Percentiles rank a stretch among this genome's conserved stretches.
These are phyloP conservation scores for Phallusia fumigata DNA, from an alignment of 23 tunicate species.

Conservation along the genomic window DNA sequence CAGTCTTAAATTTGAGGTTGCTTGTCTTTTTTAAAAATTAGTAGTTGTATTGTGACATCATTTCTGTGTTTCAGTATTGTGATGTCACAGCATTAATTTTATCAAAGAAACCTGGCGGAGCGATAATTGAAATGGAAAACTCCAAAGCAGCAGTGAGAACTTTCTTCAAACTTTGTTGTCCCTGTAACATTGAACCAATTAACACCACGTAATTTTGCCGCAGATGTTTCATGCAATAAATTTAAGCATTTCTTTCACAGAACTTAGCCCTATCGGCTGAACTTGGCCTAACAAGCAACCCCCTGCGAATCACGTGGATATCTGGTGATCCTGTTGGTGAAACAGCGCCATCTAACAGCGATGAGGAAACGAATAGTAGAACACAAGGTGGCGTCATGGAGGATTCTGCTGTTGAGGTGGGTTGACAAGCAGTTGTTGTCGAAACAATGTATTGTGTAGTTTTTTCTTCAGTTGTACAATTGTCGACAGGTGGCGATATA, in stretches of 20 bases:
- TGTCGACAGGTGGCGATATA: too few species aligned
- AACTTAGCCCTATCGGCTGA: slow-evolving; percentile 38
- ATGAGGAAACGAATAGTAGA: background rate
- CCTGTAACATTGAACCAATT: too few species aligned
- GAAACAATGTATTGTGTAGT: too few species aligned
- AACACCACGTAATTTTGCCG: too few species aligned
- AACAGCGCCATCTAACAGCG: slow-evolving; percentile 20
- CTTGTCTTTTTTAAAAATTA: too few species aligned
- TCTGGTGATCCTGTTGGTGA: slow-evolving; percentile 36
- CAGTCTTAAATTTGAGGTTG: too few species aligned
- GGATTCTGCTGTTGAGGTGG: background rate
- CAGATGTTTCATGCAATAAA: too few species aligned
- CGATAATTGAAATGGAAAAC: slow-evolving; percentile 53
- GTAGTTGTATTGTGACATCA: too few species aligned
- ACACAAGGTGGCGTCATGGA: slow-evolving; percentile 15
- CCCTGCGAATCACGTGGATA: slow-evolving; percentile 70
- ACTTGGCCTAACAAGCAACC: slow-evolving; percentile 59
- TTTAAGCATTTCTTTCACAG: slow-evolving; percentile 12
- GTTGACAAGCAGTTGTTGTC: background rate
- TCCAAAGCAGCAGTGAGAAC: slow-evolving; percentile 41
- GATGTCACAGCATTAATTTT: slow-evolving; percentile 50
- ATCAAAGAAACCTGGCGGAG: slow-evolving; percentile 65
- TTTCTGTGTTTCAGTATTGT: slow-evolving; percentile 34
- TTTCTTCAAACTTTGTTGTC: too few species aligned
- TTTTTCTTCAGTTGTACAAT: too few species aligned